A percentile compares a stretch with the other conserved stretches of the same genome.
Conservation (phyloP, 2,888 invertebrate species). For the Noctua pronuba region DNA sequence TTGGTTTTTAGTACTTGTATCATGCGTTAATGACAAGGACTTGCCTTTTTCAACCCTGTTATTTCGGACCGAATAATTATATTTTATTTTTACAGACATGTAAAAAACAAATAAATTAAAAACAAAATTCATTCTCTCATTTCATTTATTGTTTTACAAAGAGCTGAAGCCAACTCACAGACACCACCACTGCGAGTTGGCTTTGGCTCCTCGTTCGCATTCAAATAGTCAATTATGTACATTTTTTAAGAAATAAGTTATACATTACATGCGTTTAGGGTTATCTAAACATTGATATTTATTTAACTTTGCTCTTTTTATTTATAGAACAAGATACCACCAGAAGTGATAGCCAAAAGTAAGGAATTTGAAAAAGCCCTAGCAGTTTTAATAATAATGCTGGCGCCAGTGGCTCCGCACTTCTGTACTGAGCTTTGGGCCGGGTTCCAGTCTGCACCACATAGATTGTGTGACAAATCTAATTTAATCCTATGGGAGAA, state of each 20-base stretch:
- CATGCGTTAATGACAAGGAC: neutral
- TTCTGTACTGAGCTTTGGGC: slow-evolving; percentile 98
- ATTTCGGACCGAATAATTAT: no score
- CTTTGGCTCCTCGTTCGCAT: neutral
- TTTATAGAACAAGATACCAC: slow-evolving; percentile 90
- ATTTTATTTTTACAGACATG: neutral
- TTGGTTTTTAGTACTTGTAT: no score
- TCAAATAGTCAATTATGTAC: neutral
- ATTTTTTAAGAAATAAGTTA: neutral
- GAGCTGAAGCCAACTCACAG: neutral
- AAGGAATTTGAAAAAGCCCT: slow-evolving; percentile 94
- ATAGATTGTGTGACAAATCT: slow-evolving; percentile 86
- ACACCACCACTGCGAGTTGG: neutral
- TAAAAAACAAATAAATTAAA: neutral
- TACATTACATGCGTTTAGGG: neutral
- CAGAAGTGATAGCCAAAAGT: slow-evolving; percentile 91
- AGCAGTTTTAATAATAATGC: slow-evolving; percentile 94
- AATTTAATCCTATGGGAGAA: slow-evolving; percentile 92
- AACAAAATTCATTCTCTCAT: neutral
- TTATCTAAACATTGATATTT: slow-evolving; percentile 1
- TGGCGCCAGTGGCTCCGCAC: slow-evolving; percentile 97
- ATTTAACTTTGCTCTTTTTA: slow-evolving; percentile 25
- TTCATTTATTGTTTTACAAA: neutral
- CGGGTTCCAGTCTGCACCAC: slow-evolving; percentile 92
- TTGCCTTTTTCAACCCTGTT: neutral